Conservation (phyloP, 2,797 vertebrate species). For the Gymnopithys bicolor region DNA sequence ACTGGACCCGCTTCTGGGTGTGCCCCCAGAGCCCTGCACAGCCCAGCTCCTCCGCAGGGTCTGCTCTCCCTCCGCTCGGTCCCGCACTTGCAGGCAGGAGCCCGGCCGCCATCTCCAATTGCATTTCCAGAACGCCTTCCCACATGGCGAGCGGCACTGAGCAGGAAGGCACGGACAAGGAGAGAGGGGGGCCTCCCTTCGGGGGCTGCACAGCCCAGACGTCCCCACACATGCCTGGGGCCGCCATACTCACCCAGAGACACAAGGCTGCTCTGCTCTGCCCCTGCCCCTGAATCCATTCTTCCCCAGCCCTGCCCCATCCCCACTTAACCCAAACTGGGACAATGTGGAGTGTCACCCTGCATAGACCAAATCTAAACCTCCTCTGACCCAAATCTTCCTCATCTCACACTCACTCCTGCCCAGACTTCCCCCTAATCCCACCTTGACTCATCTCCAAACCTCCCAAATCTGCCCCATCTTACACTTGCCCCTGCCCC, state of each 20-base stretch:
- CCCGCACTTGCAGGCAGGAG: not conserved
- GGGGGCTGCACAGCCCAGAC: not conserved
- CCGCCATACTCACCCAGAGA: not conserved
- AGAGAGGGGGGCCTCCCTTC: not conserved
- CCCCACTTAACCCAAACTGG: not conserved
- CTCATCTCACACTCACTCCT: not conserved
- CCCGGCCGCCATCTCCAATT: constrained; percentile 23
- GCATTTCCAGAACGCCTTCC: constrained; percentile 51
- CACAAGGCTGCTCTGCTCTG: not conserved
- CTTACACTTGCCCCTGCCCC: not conserved
- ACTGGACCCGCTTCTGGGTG: accelerated
- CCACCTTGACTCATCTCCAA: no score
- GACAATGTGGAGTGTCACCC: not conserved
- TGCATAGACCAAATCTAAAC: not conserved
- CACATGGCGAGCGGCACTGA: not conserved
- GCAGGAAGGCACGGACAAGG: constrained; percentile 19
- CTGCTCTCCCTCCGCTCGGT: not conserved
- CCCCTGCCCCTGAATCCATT: not conserved
- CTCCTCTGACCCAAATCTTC: not conserved
- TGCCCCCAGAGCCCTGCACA: accelerated
- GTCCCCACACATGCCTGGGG: not conserved
- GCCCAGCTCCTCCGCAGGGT: not conserved
- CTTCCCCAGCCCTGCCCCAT: not conserved
- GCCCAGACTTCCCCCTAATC: not conserved
- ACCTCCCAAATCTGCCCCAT: not conserved